Conservation (phyloP, 2,888 invertebrate genomes). For the Brachylomia viminalis region DNA sequence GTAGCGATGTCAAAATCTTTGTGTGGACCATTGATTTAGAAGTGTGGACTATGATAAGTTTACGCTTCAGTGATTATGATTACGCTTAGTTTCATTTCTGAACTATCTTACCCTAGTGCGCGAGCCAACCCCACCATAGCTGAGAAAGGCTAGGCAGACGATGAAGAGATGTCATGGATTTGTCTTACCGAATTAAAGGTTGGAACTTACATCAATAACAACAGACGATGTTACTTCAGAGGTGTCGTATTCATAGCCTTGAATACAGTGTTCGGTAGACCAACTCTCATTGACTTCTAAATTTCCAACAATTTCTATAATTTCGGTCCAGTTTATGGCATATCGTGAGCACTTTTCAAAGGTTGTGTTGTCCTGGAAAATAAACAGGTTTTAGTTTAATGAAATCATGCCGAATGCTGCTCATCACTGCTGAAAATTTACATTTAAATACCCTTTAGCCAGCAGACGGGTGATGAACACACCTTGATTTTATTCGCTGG, state of each 20-base stretch:
- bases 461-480: not conserved
- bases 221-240: constrained; percentile 94
- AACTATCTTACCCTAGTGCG: not conserved
- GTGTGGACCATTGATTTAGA: no score
- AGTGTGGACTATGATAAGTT: no score
- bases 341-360: constrained; percentile 94
- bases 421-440: not conserved
- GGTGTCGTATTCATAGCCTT: constrained; percentile 95
- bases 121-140: not conserved
- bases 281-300: constrained; percentile 88
- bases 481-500: not conserved
- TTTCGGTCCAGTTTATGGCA: constrained; percentile 93
- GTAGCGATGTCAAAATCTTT: no score
- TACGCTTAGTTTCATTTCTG: no score
- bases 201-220: constrained; percentile 94
- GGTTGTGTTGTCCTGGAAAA: constrained; percentile 83
- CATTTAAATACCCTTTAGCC: not conserved
- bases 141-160: not conserved
- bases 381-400: not conserved
- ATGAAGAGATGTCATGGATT: not conserved
- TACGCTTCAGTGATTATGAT: no score
- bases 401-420: no score
- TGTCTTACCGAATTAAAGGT: not conserved
- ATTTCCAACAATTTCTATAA: constrained; percentile 78
- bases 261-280: constrained; percentile 92